These are phyloP conservation scores for Sebastes trivittatus DNA, from an alignment of 2,797 vertebrate genomes.

Conservation along the genomic window DNA sequence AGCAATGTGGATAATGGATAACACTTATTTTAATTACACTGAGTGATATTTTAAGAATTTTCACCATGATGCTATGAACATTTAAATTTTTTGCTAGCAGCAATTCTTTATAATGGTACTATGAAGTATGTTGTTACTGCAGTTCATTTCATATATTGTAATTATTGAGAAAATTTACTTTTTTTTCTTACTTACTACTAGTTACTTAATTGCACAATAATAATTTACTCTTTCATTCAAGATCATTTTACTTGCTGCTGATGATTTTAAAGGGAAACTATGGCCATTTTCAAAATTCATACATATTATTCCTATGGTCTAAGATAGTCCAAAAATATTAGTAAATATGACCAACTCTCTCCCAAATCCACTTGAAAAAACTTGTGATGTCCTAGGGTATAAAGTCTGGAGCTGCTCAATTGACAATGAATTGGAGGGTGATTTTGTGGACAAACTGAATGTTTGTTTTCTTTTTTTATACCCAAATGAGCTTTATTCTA, in stretches of 20 bases:
- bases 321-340: too few species aligned
- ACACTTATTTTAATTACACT: not conserved
- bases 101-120: not conserved
- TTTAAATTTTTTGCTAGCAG: not conserved
- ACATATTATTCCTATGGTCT: too few species aligned
- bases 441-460: too few species aligned
- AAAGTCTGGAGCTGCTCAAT: too few species aligned
- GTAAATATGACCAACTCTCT: too few species aligned
- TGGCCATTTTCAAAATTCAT: too few species aligned
- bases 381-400: too few species aligned
- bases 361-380: too few species aligned
- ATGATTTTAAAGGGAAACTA: too few species aligned
- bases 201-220: not conserved
- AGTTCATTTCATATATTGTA: not conserved
- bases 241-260: not conserved
- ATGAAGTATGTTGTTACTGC: not conserved
- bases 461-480: too few species aligned
- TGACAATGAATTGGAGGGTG: too few species aligned
- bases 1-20: not conserved
- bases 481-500: too few species aligned
- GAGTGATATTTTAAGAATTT: not conserved
- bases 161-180: not conserved
- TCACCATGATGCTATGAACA: not conserved
- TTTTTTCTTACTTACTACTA: not conserved
- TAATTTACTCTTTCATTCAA: not conserved